These are phyloP conservation scores for Lordiphosa clarofinis DNA, from an alignment of 1,140 invertebrate species.

Conservation along the genomic window DNA sequence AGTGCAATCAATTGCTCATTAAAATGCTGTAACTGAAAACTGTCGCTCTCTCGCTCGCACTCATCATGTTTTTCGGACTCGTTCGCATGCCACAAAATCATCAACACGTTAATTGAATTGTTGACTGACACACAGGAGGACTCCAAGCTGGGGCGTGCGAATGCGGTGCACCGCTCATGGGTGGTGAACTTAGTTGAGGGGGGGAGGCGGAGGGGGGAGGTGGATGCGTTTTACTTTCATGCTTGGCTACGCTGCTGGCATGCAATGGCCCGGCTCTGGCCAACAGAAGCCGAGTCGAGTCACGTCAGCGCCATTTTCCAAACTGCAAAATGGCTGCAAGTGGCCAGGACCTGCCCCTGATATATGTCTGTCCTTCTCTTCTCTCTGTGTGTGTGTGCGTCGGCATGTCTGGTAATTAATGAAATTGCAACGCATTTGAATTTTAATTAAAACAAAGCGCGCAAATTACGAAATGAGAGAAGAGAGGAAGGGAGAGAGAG, in stretches of 20 bases:
- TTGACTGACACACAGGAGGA: conserved; percentile 65
- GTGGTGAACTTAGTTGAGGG: not conserved
- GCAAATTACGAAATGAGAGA: conserved; percentile 55
- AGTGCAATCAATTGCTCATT: conserved; percentile 68
- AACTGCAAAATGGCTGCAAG: conserved; percentile 69
- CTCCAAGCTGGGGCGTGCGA: conserved; percentile 33
- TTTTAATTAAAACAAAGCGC: conserved; percentile 78
- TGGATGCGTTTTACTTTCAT: conserved; percentile 73
- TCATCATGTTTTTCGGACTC: conserved; percentile 39
- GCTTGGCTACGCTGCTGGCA: conserved; percentile 61
- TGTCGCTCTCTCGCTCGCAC: conserved; percentile 16
- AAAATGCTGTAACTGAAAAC: conserved; percentile 50
- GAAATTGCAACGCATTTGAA: conserved; percentile 77
- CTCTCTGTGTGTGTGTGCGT: conserved; percentile 14
- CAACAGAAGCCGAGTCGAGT: conserved; percentile 33
- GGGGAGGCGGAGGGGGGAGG: conserved; percentile 31
- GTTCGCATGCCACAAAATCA: conserved; percentile 73
- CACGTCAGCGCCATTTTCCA: conserved; percentile 71
- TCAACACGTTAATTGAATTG: conserved; percentile 79
- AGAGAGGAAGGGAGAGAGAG: conserved; percentile 10
- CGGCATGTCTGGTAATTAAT: conserved; percentile 70
- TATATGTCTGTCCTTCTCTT: conserved; percentile 14
- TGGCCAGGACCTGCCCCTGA: conserved; percentile 33
- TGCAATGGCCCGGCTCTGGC: conserved; percentile 44
- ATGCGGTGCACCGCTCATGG: conserved; percentile 67